Percentiles rank a stretch among this genome's conserved stretches.
Evolutionary conservation across 2,888 invertebrate genomes (phyloP).

Genomic region (Neoitamus cyanurus): DNA sequence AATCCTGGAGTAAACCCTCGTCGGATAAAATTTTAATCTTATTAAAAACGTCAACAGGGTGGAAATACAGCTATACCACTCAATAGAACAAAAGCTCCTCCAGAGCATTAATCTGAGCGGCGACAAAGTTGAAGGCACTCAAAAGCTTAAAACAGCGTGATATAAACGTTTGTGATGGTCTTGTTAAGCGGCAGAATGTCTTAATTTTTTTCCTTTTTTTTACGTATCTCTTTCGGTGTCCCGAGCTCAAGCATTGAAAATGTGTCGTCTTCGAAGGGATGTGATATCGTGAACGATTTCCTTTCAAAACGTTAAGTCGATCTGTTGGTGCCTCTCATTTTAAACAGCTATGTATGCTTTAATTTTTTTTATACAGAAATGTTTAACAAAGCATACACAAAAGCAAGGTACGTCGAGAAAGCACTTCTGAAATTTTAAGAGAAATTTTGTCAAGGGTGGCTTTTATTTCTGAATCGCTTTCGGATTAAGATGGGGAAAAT

Average conservation of each 20-base stretch:
- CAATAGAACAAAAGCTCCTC: conserved; percentile 26
- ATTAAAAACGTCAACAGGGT: conserved; percentile 41
- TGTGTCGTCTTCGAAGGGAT: neutral
- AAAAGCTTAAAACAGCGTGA: conserved; percentile 41
- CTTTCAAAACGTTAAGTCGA: neutral
- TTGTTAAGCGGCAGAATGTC: neutral
- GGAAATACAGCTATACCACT: conserved; percentile 39
- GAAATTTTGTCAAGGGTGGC: too few species aligned
- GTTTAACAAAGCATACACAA: too few species aligned
- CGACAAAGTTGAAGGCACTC: conserved; percentile 42
- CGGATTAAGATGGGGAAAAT: too few species aligned
- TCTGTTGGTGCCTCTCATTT: too few species aligned
- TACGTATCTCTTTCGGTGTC: neutral
- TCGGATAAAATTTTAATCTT: conserved; percentile 43
- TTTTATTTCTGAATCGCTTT: too few species aligned
- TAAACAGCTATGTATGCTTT: too few species aligned
- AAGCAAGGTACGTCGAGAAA: too few species aligned
- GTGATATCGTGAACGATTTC: neutral
- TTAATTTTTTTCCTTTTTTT: neutral
- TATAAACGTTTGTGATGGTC: neutral
- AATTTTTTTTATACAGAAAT: too few species aligned
- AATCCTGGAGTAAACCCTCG: conserved; percentile 16
- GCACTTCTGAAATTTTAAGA: too few species aligned
- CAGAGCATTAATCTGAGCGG: conserved; percentile 25
- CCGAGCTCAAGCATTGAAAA: neutral